phyloP scores from a whole-genome alignment of 1,140 invertebrate species.

The Lasaia peninsularis region DNA sequence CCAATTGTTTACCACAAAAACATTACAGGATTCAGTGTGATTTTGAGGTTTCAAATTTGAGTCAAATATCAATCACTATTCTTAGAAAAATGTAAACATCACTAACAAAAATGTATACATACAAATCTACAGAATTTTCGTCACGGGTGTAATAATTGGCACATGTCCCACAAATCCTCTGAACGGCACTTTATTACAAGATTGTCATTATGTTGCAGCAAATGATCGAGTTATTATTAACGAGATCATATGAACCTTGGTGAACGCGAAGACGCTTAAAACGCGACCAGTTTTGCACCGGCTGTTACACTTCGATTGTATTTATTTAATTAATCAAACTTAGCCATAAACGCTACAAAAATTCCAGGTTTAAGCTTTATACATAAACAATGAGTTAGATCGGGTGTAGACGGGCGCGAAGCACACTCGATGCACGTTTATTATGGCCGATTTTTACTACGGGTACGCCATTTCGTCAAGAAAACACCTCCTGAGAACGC shows the following conservation, averaged over 20 bases:
- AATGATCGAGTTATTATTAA: slow-evolving; percentile 71
- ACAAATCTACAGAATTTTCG: slow-evolving; percentile 57
- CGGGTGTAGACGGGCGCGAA: slow-evolving; percentile 72
- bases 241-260: slow-evolving; percentile 68
- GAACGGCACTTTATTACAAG: slow-evolving; percentile 70
- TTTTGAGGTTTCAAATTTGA: background rate
- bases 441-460: slow-evolving; percentile 69
- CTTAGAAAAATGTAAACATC: slow-evolving; percentile 41
- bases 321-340: slow-evolving; percentile 61
- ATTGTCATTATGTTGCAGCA: slow-evolving; percentile 73
- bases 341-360: slow-evolving; percentile 61
- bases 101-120: slow-evolving; percentile 61
- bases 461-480: slow-evolving; percentile 46
- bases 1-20: background rate
- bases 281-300: slow-evolving; percentile 33
- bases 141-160: slow-evolving; percentile 69
- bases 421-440: slow-evolving; percentile 72
- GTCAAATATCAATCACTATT: slow-evolving; percentile 25
- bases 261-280: slow-evolving; percentile 46
- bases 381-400: slow-evolving; percentile 76
- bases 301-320: slow-evolving; percentile 38
- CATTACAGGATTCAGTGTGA: background rate
- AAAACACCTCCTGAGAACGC: slow-evolving; percentile 57
- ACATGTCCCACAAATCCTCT: slow-evolving; percentile 70
- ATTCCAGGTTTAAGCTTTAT: slow-evolving; percentile 73